Base-by-base conservation (phyloP, 1,140 invertebrate species). In the Ceratina australensis region DNA sequence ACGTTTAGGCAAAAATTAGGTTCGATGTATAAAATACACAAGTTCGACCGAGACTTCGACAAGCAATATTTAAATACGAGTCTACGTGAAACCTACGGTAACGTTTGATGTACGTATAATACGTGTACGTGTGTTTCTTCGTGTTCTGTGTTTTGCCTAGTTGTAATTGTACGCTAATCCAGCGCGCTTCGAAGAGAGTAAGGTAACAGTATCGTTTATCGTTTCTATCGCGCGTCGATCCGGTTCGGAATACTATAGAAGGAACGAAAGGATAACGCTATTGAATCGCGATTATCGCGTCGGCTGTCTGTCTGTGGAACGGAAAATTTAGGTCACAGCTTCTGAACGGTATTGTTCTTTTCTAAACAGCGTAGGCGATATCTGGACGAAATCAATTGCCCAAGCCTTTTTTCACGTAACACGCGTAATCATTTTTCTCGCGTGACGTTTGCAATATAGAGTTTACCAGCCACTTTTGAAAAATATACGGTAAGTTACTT, bases 1-100 rank as follows among this genome's bases (percentile, higher is more conserved):
- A 20, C n/a, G 22, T 71, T 59, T 71, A 71, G 54, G 64, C 65
- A 60, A 54, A 78, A 78, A 77, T 57, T 12, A 79, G 74, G 67
- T 82, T 85, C 76, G 76, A 77, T 80, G 83, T 86, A 73, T 73
- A 69, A 63, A 83, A 69, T 52, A 28, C 50, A 49, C 54, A 26
- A n/a, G 8, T 65, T 56, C 24, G 59, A 54, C 22, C 26, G 28
- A 64, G 59, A 22, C 47, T 50, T 69, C 57, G 52, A 59, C 65
- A 57, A 72, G 73, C 66, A 65, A 49, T 54, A 63, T n/a, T 80
- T 15, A 26, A 65, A 57, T 49, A 57, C 20, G 33, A 15, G 52
- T 13, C 60, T 78, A 72, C 22, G 15, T 49, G 57, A 24, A 12
- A 65, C 33, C 69, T 78, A 42, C n/a, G 26, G 28, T 77, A 52